phyloP scores from a whole-genome alignment of 2,797 vertebrate genomes.

The Chelon labrosus region DNA sequence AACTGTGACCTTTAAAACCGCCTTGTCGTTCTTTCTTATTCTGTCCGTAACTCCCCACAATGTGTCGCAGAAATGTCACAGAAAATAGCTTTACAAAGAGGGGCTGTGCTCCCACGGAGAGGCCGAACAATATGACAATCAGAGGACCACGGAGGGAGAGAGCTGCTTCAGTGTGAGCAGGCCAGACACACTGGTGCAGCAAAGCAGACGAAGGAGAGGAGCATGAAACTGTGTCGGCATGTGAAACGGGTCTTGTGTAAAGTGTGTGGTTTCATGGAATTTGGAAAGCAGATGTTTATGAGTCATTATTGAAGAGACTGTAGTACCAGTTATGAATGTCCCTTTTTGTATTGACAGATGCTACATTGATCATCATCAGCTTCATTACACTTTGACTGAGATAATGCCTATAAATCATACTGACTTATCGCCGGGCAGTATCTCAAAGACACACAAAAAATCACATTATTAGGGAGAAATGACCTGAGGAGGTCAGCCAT shows the following conservation, averaged over 20 bases:
- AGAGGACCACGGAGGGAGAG: constrained; percentile 24
- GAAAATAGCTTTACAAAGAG: constrained; percentile 14
- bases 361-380: neutral
- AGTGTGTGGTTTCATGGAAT: neutral
- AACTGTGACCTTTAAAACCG: constrained; percentile 3
- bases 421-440: neutral
- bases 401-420: neutral
- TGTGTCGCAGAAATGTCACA: constrained; percentile 24
- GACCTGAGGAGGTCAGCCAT: neutral
- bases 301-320: neutral
- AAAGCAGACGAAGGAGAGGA: constrained; percentile 5
- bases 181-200: neutral
- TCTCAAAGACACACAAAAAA: neutral
- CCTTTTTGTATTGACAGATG: neutral
- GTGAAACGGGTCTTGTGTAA: neutral
- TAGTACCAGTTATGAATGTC: neutral
- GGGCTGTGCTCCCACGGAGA: constrained; percentile 23
- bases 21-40: constrained; percentile 10
- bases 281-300: no score
- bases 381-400: neutral
- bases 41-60: constrained; percentile 1
- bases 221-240: neutral
- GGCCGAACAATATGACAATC: constrained; percentile 35
- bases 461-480: neutral
- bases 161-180: constrained; percentile 31